Evolutionary conservation across 2,113 vertebrate genomes (phyloP), one percentile per base, ranked within the genome.

Genomic region (Nothobranchius kuhntae): DNA sequence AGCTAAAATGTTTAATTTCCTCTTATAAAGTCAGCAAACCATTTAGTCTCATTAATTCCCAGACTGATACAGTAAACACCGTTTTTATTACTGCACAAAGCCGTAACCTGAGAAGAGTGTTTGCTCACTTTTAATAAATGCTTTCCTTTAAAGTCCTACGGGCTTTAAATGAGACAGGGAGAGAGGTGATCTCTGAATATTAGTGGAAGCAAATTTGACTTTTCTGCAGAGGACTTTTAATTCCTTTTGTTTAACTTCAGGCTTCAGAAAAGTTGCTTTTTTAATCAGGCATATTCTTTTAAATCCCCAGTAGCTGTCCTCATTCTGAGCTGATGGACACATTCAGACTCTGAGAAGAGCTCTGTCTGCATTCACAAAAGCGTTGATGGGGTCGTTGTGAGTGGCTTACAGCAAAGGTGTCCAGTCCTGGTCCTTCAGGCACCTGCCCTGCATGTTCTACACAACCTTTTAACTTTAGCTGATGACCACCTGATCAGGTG

Each of bases 71-170:
- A 61, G 87, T 86, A 85, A 89, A 89, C 73, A 88, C 35, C 17
- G 13, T 80, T 89, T 89, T 83, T n/a, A 89, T 90, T 89, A 65
- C 61, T 52, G 70, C 61, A 8, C 56, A 1, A 57, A 35, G 47
- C 57, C 59, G 85, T 30, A 89, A 89, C 70, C 62, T 4, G 71
- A 87, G 80, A 78, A 50, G 48, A 76, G 13, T 77, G 83, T 89
- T 89, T 82, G 85, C 87, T 85, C 78, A 68, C 78, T 78, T 82
- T 86, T 88, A 83, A 85, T 83, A 68, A 78, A 77, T 26, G 55
- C 66, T 61, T 48, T n/a, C 70, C 56, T 60, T 68, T 87, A 61
- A 82, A 83, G 78, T 71, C 83, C 77, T 7, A 24, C 53, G 60
- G 71, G 80, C 70, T 89, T 89, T 78, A 75, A 7, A 2, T 61